Evolutionary conservation across 2,888 invertebrate genomes (phyloP), one percentile per base, ranked within the genome.

Genomic region (Dugesia japonica): DNA sequence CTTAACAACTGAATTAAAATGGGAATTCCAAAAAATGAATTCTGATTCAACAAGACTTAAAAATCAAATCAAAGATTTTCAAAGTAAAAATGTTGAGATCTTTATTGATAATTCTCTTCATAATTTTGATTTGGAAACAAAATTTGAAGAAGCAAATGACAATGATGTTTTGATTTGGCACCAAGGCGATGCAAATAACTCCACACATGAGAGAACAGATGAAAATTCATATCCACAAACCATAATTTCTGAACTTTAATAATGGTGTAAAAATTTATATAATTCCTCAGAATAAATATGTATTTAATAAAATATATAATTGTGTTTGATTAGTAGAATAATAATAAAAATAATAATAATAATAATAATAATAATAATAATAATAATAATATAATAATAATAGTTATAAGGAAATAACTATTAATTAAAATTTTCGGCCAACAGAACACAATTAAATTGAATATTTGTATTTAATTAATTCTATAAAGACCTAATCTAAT

Each of bases 201-300:
- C 1, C 1, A 4, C 17, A 13, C 23, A 20, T 56, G 56, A 23
- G 1, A n/a, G 23, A 56, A 56, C 4, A 56, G 56, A 23, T 4
- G 56, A n/a, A 23, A 56, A 56, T n/a, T 56, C 56, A 56, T 56
- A 56, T 56, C 56, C 56, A 56, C 56, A 23, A n/a, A 56, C 56
- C 7, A 13, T 56, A 9, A n/a, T 56, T 56, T 56, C 56, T 56
- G 56, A 56, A 56, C 23, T 56, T n/a, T 56, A 56, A 56, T 56
- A 4, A 13, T 56, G 9, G 56, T 56, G 7, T 13, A 13, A 31
- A 31, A 31, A 13, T 13, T 31, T 31, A 31, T 31, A 4, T 31
- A 31, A 13, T 31, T 31, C 31, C 31, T 31, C 31, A 31, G 31
- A 31, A 31, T 31, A 31, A 31, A 31, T 31, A 31, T 7, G 13